phyloP scores from a whole-genome alignment of 2,113 vertebrate genomes.

The Oncorhynchus tshawytscha region DNA sequence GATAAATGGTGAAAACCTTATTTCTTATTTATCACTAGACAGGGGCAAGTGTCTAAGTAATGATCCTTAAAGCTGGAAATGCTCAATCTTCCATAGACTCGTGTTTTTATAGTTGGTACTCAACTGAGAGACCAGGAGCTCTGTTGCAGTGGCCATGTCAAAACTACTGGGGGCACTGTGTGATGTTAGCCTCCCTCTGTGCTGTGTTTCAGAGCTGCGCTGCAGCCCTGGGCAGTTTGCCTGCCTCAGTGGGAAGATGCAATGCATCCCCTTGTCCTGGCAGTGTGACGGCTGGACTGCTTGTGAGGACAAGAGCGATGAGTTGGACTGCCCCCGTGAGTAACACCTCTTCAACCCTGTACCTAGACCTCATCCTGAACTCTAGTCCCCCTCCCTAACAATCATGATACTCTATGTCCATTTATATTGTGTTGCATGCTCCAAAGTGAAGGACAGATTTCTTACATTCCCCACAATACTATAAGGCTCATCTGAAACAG shows the following conservation, averaged over 20 bases:
- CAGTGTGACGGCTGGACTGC: slow-evolving; percentile 94
- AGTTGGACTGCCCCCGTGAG: slow-evolving; percentile 91
- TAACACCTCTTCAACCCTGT: slow-evolving; percentile 16
- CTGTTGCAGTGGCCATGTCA: neutral
- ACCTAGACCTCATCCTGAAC: neutral
- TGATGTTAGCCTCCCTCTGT: slow-evolving; percentile 20
- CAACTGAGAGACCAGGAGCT: neutral
- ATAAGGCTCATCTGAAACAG: too few relatives aligned
- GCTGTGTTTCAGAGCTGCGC: slow-evolving; percentile 82
- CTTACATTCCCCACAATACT: too few relatives aligned
- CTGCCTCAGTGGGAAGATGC: slow-evolving; percentile 92
- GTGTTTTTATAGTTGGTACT: neutral
- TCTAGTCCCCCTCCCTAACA: neutral
- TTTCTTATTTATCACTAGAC: too few relatives aligned
- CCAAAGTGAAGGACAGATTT: too few relatives aligned
- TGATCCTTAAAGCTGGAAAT: neutral
- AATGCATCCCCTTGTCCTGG: slow-evolving; percentile 94
- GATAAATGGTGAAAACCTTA: too few relatives aligned
- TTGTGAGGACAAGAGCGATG: slow-evolving; percentile 94
- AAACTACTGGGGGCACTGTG: neutral
- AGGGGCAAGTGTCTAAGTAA: too few relatives aligned
- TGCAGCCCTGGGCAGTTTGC: slow-evolving; percentile 90
- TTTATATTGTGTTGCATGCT: neutral
- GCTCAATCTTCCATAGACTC: neutral
- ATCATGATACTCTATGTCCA: neutral